These are phyloP conservation scores for Pheosia gnoma DNA, from an alignment of 2,888 invertebrate genomes.

Conservation along the genomic window DNA sequence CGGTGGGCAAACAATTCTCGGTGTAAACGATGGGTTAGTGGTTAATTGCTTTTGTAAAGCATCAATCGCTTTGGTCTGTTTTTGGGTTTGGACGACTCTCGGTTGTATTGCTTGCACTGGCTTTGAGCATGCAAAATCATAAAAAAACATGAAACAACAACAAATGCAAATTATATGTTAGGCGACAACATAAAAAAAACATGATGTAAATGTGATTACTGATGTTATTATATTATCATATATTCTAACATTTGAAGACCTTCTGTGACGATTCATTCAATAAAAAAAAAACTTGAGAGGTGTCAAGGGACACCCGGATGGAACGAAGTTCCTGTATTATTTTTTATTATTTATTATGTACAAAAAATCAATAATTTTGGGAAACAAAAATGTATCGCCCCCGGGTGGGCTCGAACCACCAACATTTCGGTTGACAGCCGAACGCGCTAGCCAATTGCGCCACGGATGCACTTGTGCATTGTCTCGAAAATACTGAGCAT, in stretches of 20 bases:
- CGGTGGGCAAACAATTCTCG: constrained; percentile 76
- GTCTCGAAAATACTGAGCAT: too few species aligned
- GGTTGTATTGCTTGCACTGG: constrained; percentile 83
- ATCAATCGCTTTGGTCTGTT: constrained; percentile 66
- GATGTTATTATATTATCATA: background rate
- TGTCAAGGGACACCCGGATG: too few species aligned
- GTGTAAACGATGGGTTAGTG: constrained; percentile 78
- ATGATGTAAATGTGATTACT: background rate
- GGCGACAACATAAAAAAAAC: constrained; percentile 37
- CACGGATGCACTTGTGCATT: too few species aligned
- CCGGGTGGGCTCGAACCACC: too few species aligned
- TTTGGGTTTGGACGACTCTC: constrained; percentile 76
- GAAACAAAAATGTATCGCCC: too few species aligned
- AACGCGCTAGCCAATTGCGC: too few species aligned
- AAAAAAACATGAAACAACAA: constrained; percentile 75
- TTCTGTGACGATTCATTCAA: background rate
- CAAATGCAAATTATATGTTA: constrained; percentile 67
- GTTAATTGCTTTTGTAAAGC: constrained; percentile 76
- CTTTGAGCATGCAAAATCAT: constrained; percentile 63
- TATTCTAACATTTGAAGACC: background rate
- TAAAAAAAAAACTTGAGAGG: too few species aligned
- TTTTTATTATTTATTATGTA: too few species aligned
- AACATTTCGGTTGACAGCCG: too few species aligned
- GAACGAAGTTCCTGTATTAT: too few species aligned
- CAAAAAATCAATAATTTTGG: too few species aligned